Evolutionary conservation across 2,113 vertebrate genomes (phyloP), one percentile per base, ranked within the genome.

Genomic region (Calidris pygmaea): DNA sequence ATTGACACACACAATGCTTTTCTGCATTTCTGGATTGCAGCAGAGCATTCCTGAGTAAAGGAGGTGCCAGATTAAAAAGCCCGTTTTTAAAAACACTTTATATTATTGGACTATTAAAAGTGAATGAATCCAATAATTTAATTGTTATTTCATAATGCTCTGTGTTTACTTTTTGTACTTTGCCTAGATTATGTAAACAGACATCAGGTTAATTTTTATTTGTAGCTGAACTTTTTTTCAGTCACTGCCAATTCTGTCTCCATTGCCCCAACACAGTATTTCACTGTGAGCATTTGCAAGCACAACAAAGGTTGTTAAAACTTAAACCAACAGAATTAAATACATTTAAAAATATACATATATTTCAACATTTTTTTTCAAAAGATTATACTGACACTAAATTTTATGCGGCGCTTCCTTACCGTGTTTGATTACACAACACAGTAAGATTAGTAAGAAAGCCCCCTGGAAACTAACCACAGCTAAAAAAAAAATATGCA

Each of bases 151-250:
- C 58, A 50, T 79, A 94, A 79, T 70, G 71, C 16, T 55, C 12
- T 13, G 10, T 14, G 12, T 67, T 90, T 92, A 29, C 23, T 77
- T 96, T 72, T 65, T 50, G 14, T 74, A 41, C 85, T 95, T 89
- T 87, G 72, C 65, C 48, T 80, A 43, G 72, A 48, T 74, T 92
- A 67, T 85, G 56, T 94, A 93, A 96, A 92, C 65, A 92, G 72
- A 72, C 85, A 86, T 55, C 72, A 65, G 39, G 83, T 93, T 92
- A 86, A 81, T 87, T 93, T 94, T 95, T 82, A 77, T 81, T 88
- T 89, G 45, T 17, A 88, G 55, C 55, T 58, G 52, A 92, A 58
- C 56, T 65, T 87, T 85, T 88, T 88, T 81, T 21, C 34, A 72
- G 74, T 55, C 14, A 30, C 34, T 68, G 34, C 27, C 81, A 91